Conservation (phyloP, 2,113 vertebrate species). For the Serilophus lunatus region DNA sequence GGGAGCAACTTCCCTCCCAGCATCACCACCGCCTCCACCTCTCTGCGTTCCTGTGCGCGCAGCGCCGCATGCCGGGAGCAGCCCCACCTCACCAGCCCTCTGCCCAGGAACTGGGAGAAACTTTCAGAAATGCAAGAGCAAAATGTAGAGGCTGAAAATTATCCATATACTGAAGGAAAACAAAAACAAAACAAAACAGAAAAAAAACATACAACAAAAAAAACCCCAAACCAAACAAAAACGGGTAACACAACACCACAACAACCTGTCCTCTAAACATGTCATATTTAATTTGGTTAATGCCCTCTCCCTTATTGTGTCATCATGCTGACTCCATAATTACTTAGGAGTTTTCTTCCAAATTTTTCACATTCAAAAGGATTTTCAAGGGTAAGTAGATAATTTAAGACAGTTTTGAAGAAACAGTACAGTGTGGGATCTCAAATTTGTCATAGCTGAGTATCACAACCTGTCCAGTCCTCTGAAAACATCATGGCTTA, state of each 20-base stretch:
- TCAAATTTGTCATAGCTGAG: neutral
- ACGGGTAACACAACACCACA: fast-evolving
- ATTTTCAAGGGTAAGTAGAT: neutral
- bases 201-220: neutral
- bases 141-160: neutral
- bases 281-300: neutral
- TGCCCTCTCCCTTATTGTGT: too few relatives aligned
- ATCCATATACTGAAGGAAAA: neutral
- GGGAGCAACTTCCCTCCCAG: fast-evolving
- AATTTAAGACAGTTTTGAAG: neutral
- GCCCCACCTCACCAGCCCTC: fast-evolving
- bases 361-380: neutral
- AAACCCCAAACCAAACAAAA: too few relatives aligned
- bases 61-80: neutral
- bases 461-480: neutral
- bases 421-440: neutral
- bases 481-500: fast-evolving
- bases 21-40: fast-evolving
- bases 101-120: fast-evolving
- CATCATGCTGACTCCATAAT: neutral
- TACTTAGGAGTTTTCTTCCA: neutral
- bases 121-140: too few relatives aligned
- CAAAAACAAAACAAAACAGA: neutral
- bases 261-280: fast-evolving
- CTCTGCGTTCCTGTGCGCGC: neutral